These are phyloP conservation scores for Petrophora chlorosata DNA, from an alignment of 2,888 invertebrate genomes.

Conservation along the genomic window DNA sequence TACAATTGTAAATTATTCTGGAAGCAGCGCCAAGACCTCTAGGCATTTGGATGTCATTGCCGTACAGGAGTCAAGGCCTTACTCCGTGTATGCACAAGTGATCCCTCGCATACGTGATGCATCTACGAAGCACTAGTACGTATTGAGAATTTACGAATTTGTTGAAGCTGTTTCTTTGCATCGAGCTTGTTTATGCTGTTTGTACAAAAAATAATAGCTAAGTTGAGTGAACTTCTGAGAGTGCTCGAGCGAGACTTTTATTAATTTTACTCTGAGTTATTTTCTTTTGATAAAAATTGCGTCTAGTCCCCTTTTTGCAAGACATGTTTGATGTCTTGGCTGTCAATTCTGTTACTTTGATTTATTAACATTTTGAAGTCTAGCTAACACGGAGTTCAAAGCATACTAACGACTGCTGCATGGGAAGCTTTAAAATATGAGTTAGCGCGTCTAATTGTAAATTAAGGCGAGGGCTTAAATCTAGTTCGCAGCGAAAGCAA, in stretches of 20 bases:
- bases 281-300: no score
- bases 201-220: background rate
- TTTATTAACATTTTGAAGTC: no score
- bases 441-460: constrained; percentile 16
- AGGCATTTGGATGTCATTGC: constrained; percentile 56
- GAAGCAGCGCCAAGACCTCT: constrained; percentile 17
- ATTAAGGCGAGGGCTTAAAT: constrained; percentile 25
- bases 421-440: background rate
- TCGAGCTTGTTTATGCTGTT: constrained; percentile 1
- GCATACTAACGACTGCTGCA: no score
- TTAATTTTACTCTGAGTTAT: no score
- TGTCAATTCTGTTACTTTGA: no score
- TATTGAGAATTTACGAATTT: constrained; percentile 9
- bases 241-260: no score
- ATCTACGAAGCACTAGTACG: constrained; percentile 38
- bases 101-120: constrained; percentile 46
- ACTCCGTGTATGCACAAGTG: constrained; percentile 24
- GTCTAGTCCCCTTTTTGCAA: no score
- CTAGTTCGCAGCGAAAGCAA: constrained; percentile 26
- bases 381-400: no score
- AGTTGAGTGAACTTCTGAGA: background rate
- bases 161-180: constrained; percentile 4
- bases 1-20: constrained; percentile 3
- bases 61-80: constrained; percentile 51
- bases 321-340: no score